Percentiles rank a stretch among this genome's conserved stretches.
phyloP scores from a whole-genome alignment of 1,140 invertebrate species.

The Caerostris darwini region DNA sequence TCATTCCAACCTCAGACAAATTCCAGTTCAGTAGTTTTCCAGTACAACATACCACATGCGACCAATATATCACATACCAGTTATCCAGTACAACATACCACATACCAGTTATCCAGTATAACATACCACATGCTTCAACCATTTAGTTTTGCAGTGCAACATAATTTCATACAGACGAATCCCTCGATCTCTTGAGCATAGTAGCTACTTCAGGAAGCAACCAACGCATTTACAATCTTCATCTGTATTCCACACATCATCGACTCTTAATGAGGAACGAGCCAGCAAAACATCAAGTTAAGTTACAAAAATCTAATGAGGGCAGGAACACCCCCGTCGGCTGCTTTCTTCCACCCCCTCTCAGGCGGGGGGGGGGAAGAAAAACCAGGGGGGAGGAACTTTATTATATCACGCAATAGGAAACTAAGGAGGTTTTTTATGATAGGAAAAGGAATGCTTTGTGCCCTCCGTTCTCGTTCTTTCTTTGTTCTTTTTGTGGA shows the following conservation, averaged over 20 bases:
- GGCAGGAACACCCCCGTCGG: background rate
- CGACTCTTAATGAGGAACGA: background rate
- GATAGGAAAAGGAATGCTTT: background rate
- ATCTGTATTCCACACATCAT: background rate
- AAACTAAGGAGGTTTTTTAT: background rate
- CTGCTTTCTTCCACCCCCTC: background rate
- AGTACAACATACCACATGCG: too few relatives aligned
- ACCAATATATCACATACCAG: too few relatives aligned
- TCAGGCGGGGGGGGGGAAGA: background rate
- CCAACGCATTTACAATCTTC: background rate
- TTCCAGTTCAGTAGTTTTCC: background rate
- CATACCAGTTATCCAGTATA: too few relatives aligned
- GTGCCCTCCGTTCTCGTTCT: background rate
- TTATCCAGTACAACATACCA: too few relatives aligned
- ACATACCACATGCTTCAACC: too few relatives aligned
- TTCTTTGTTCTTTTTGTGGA: background rate
- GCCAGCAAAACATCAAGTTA: background rate
- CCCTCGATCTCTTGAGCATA: too few relatives aligned
- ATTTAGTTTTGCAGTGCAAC: too few relatives aligned
- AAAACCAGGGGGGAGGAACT: background rate
- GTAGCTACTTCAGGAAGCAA: background rate
- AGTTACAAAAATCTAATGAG: slow-evolving; percentile 27
- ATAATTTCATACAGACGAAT: too few relatives aligned
- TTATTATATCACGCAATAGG: slow-evolving; percentile 41
- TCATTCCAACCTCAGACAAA: background rate